Conservation (phyloP, 2,797 vertebrate genomes). For the Ambastaia sidthimunki region DNA sequence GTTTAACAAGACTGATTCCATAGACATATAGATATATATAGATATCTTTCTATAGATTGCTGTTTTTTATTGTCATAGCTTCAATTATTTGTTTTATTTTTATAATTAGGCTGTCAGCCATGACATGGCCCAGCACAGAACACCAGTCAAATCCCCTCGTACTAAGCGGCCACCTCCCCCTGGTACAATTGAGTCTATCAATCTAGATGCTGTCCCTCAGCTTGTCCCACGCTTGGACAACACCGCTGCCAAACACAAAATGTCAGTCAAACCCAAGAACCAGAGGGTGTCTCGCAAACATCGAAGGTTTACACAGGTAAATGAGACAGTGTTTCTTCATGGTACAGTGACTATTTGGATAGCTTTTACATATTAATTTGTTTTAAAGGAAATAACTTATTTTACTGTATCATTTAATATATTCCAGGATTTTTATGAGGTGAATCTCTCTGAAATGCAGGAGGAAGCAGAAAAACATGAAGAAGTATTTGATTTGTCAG, state of each 20-base stretch:
- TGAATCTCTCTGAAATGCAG: constrained; percentile 76
- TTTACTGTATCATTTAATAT: constrained; percentile 15
- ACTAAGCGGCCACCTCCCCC: constrained; percentile 85
- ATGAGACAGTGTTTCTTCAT: constrained; percentile 10
- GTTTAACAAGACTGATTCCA: neutral
- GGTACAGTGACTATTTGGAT: neutral
- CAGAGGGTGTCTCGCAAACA: constrained; percentile 94
- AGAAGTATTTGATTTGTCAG: constrained; percentile 66
- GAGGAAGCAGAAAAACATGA: constrained; percentile 70
- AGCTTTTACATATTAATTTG: neutral
- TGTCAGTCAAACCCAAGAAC: constrained; percentile 95
- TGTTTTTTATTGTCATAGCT: too few relatives aligned
- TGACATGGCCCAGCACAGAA: constrained; percentile 57
- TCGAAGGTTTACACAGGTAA: constrained; percentile 86
- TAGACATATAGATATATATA: neutral
- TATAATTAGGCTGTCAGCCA: constrained; percentile 37
- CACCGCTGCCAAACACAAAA: constrained; percentile 94
- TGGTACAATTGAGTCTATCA: constrained; percentile 96
- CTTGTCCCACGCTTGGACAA: constrained; percentile 89
- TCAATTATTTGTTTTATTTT: constrained; percentile 6
- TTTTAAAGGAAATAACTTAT: neutral
- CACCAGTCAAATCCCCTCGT: constrained; percentile 85
- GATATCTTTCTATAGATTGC: neutral
- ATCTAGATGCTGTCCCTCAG: constrained; percentile 92
- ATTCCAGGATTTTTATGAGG: constrained; percentile 80